Percentiles rank a stretch among this genome's conserved stretches.
phyloP scores from a whole-genome alignment of 2,797 vertebrate species.

The Streptopelia turtur region DNA sequence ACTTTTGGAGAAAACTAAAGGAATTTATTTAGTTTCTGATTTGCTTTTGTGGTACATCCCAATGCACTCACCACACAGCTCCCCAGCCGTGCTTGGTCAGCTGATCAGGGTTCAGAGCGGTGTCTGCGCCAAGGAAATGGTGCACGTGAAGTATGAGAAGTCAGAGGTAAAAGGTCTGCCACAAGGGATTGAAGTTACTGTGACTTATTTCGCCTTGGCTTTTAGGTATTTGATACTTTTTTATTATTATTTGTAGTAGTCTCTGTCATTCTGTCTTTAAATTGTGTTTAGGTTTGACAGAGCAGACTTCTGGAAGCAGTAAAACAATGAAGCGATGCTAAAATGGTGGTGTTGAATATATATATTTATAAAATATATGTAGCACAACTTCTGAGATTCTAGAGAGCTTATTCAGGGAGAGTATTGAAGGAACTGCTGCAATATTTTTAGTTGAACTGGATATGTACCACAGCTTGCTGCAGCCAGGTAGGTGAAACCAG shows the following conservation, averaged over 20 bases:
- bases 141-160: not conserved
- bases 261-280: not conserved
- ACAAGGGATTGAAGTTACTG: not conserved
- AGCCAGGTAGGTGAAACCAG: not conserved
- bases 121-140: not conserved
- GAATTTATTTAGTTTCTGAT: not conserved
- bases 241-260: not conserved
- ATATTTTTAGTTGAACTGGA: not conserved
- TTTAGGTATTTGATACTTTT: not conserved
- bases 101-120: not conserved
- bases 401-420: not conserved
- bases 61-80: not conserved
- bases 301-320: not conserved
- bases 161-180: not conserved
- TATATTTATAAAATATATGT: not conserved
- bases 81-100: not conserved
- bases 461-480: fast-evolving
- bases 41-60: not conserved
- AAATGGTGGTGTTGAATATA: not conserved
- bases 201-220: not conserved
- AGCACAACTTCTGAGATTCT: not conserved
- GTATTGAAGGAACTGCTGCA: not conserved
- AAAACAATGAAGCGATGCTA: not conserved
- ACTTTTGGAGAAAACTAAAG: not conserved
- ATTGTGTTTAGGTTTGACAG: not conserved